A percentile compares a stretch with the other conserved stretches of the same genome.
Conservation (phyloP, 2,888 invertebrate genomes). For the Hemaris fuciformis region DNA sequence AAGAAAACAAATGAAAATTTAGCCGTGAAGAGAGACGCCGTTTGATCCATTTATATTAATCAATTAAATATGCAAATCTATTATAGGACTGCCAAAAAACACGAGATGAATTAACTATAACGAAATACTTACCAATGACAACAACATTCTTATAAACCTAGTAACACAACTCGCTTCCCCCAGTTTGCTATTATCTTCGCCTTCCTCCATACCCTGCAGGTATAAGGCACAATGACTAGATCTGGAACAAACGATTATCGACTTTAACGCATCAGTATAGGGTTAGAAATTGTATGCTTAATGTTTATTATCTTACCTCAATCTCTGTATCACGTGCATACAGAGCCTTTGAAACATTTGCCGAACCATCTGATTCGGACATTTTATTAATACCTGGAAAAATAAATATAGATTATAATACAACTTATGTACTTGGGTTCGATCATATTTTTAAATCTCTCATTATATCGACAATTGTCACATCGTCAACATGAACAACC, state of each 20-base stretch:
- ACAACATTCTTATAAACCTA: constrained; percentile 93
- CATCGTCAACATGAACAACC: too few relatives aligned
- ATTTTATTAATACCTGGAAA: constrained; percentile 92
- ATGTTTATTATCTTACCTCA: constrained; percentile 79
- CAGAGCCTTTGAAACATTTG: constrained; percentile 98
- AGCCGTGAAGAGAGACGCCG: too few relatives aligned
- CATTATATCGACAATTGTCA: not conserved
- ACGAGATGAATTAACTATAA: too few relatives aligned
- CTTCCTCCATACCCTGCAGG: constrained; percentile 79
- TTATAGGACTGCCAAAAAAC: too few relatives aligned
- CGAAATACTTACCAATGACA: constrained; percentile 85
- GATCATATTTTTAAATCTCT: too few relatives aligned
- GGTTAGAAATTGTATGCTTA: constrained; percentile 8
- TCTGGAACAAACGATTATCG: constrained; percentile 52
- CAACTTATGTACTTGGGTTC: not conserved
- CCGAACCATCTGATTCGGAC: constrained; percentile 97
- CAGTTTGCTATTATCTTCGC: constrained; percentile 81
- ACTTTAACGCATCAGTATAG: constrained; percentile 18
- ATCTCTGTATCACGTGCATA: constrained; percentile 95
- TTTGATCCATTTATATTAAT: too few relatives aligned
- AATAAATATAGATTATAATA: constrained; percentile 9
- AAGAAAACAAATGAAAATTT: too few relatives aligned
- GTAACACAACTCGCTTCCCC: constrained; percentile 95
- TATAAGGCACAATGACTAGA: constrained; percentile 85
- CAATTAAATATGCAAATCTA: too few relatives aligned